Conservation (phyloP, 2,797 vertebrate genomes). For the Chromis chromis region DNA sequence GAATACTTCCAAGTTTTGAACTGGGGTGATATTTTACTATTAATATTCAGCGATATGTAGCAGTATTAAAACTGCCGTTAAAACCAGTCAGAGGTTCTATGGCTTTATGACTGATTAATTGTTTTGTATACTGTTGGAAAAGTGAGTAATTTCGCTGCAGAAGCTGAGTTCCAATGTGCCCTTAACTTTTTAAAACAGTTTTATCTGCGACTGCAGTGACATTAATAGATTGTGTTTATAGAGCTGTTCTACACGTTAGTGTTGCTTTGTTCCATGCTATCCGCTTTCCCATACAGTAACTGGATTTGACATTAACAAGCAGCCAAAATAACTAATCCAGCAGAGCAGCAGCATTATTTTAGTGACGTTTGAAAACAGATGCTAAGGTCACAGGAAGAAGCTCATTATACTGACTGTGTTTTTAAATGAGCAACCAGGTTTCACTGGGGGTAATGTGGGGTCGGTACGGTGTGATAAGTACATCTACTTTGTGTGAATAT, state of each 20-base stretch:
- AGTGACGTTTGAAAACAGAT: constrained; percentile 19
- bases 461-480: background rate
- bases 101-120: too few relatives aligned
- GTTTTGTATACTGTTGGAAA: background rate
- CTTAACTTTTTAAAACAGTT: background rate
- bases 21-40: too few relatives aligned
- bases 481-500: background rate
- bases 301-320: constrained; percentile 17
- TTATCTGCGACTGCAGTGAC: constrained; percentile 1
- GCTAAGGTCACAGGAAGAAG: constrained; percentile 40
- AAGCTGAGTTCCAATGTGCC: background rate
- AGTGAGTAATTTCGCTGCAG: too few relatives aligned
- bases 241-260: background rate
- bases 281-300: background rate
- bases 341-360: background rate
- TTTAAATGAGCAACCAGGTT: background rate
- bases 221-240: background rate
- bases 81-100: too few relatives aligned
- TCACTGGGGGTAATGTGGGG: background rate
- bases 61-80: too few relatives aligned
- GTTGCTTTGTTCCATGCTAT: constrained; percentile 39
- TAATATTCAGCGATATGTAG: too few relatives aligned
- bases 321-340: constrained; percentile 51
- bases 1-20: too few relatives aligned
- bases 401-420: background rate